A percentile compares a stretch with the other conserved stretches of the same genome.
Evolutionary conservation across 2,888 invertebrate species (phyloP).

Genomic region (Acrocera orbiculus): DNA sequence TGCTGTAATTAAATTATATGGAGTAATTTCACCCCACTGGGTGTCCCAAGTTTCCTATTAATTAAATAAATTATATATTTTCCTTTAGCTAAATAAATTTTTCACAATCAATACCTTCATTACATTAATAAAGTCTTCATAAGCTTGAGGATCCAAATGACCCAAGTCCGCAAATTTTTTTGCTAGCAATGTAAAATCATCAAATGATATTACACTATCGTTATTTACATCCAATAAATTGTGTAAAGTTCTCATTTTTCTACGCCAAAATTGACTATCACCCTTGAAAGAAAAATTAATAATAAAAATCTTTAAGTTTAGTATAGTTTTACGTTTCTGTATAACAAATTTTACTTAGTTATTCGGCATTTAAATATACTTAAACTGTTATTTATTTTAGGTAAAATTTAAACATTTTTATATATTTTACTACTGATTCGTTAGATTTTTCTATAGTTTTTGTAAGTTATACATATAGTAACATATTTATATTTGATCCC

Average conservation of each 20-base stretch:
- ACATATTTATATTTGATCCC: too few species aligned
- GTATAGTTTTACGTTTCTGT: too few species aligned
- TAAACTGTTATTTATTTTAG: too few species aligned
- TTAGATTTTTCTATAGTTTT: too few species aligned
- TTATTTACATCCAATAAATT: slow-evolving; percentile 68
- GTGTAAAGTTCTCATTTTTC: slow-evolving; percentile 74
- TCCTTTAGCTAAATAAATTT: not conserved
- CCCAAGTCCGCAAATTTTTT: slow-evolving; percentile 60
- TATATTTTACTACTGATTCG: too few species aligned
- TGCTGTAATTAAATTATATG: slow-evolving; percentile 64
- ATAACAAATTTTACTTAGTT: too few species aligned
- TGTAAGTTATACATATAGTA: too few species aligned
- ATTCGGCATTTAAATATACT: too few species aligned
- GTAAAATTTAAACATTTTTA: too few species aligned
- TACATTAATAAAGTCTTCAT: slow-evolving; percentile 49
- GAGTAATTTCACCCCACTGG: slow-evolving; percentile 65
- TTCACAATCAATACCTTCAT: slow-evolving; percentile 38
- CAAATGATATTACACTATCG: slow-evolving; percentile 67
- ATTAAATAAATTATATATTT: slow-evolving; percentile 3
- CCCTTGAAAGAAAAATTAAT: slow-evolving; percentile 18
- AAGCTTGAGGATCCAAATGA: slow-evolving; percentile 46
- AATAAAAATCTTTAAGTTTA: not conserved
- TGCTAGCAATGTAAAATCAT: slow-evolving; percentile 58
- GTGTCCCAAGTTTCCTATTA: slow-evolving; percentile 59
- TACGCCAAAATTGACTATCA: slow-evolving; percentile 52